Evolutionary conservation across 2,797 vertebrate genomes (phyloP), one percentile per base, ranked within the genome.

Genomic region (Ficedula albicollis): DNA sequence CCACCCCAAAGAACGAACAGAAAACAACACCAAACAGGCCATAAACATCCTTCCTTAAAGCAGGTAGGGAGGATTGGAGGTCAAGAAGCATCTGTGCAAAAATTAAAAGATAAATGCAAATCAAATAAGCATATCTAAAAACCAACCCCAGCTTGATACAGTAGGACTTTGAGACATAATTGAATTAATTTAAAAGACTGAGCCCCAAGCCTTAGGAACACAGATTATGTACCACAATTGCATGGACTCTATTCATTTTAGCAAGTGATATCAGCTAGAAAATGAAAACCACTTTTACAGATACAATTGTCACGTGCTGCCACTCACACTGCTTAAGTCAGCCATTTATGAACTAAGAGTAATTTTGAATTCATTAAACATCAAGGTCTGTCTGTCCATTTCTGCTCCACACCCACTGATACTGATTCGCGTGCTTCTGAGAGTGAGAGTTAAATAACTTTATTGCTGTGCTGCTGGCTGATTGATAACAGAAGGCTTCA

Each of bases 401-500:
- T 72, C 36, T 67, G 70, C 77, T 70, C 41, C 34, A 48, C 66
- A 87, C 7, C 13, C 30, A 66, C 54, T 39, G 77, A 52, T 73
- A 70, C 29, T 60, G 68, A 70, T 92, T 36, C 41, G 32, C 30
- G 38, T 38, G 55, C 34, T 39, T 73, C 15, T 59, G 63, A 69
- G 63, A 36, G 9, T 7, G 68, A 68, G 87, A 56, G 86, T 77
- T 90, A 93, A 93, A 88, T 32, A 86, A 84, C 12, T 22, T 43
- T 20, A 58, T 70, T 90, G 63, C 87, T 55, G 14, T 3, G 3
- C 44, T 38, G 41, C 52, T 21, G 64, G 77, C 67, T 97, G 97
- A 97, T 96, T 84, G 95, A 92, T 97, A 89, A 73, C 70, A 91
- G 95, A 89, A 93, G 92, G 94, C 72, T 54, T 34, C 5, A 15